These are phyloP conservation scores for Dicyrtoma fusca DNA, from an alignment of 2,888 invertebrate species.

Conservation along the genomic window DNA sequence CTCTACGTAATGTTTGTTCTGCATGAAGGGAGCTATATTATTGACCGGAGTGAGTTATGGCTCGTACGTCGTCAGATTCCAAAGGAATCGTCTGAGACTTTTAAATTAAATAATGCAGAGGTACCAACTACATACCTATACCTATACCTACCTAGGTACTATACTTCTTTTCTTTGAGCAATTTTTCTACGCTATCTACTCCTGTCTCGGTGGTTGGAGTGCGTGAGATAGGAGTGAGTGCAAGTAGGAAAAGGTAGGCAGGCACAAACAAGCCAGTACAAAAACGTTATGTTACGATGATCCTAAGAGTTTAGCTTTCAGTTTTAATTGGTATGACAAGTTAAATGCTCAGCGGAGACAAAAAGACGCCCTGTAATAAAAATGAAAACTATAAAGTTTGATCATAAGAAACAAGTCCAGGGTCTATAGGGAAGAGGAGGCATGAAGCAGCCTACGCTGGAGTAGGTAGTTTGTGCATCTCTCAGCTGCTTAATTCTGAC, in stretches of 20 bases:
- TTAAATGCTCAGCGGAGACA: conserved; percentile 1
- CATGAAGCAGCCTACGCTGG: neutral
- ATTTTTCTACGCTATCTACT: neutral
- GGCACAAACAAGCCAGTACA: neutral
- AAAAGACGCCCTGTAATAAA: conserved; percentile 19
- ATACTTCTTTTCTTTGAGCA: no score
- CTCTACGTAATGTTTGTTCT: conserved; percentile 12
- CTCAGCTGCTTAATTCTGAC: neutral
- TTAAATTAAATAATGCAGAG: no score
- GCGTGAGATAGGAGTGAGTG: neutral
- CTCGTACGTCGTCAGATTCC: conserved; percentile 1
- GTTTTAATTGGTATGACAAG: conserved; percentile 21
- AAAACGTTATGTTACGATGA: conserved; percentile 4
- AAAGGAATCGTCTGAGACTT: no score
- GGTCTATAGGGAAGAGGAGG: neutral
- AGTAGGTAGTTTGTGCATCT: neutral
- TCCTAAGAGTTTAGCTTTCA: neutral
- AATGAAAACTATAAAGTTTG: conserved; percentile 10
- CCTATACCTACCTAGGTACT: no score
- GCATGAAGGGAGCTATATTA: conserved; percentile 23
- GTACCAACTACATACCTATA: no score
- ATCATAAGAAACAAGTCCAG: neutral
- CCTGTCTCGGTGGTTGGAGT: neutral
- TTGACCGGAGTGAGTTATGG: conserved; percentile 30
- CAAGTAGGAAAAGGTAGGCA: no score